Evolutionary conservation across 2,797 vertebrate species (phyloP).

Genomic region (Platyrinchus mystaceus): DNA sequence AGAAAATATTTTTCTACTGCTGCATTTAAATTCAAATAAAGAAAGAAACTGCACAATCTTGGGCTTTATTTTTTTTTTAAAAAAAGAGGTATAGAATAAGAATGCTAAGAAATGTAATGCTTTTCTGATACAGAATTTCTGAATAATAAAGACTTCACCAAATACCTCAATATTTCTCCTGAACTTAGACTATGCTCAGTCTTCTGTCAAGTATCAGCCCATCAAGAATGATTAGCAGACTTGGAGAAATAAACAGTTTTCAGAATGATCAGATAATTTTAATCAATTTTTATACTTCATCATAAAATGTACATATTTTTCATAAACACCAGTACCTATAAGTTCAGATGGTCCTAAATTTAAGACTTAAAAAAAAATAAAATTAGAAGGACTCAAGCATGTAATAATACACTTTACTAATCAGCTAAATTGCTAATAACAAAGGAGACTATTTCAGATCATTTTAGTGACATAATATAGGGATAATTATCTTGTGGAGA

Average conservation of each 20-base stretch:
- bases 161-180: background rate
- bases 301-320: background rate
- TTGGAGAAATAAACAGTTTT: background rate
- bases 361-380: background rate
- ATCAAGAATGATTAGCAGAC: background rate
- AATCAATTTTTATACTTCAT: background rate
- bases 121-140: background rate
- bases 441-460: background rate
- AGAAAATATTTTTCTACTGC: background rate
- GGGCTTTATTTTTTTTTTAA: background rate
- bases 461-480: background rate
- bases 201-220: background rate
- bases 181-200: background rate
- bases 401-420: background rate
- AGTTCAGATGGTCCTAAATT: background rate
- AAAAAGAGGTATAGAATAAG: background rate
- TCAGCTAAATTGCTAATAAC: background rate
- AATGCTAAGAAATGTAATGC: background rate
- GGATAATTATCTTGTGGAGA: background rate
- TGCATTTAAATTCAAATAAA: background rate
- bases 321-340: background rate
- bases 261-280: background rate
- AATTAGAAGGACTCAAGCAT: background rate
- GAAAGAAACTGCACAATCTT: background rate
- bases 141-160: background rate